Conservation (phyloP, 2,888 invertebrate genomes). For the Timandra comae region DNA sequence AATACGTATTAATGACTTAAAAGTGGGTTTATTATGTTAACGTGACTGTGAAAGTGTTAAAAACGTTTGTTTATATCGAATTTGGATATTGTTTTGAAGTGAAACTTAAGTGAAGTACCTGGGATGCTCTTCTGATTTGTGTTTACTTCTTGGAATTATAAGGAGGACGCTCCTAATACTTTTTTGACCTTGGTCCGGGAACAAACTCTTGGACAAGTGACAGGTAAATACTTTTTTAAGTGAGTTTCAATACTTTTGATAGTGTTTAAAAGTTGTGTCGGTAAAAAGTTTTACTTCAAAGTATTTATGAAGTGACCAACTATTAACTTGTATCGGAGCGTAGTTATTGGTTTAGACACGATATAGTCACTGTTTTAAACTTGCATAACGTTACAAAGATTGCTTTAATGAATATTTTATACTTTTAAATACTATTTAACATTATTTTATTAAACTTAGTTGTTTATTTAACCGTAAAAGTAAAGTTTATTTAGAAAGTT, state of each 20-base stretch:
- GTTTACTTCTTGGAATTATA: constrained; percentile 66
- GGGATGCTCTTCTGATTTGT: constrained; percentile 66
- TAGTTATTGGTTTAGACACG: too few relatives aligned
- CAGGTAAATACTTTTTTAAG: constrained; percentile 42
- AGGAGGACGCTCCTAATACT: constrained; percentile 51
- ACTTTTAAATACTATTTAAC: too few relatives aligned
- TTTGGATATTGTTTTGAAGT: constrained; percentile 70
- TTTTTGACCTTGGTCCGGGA: constrained; percentile 49
- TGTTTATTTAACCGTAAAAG: too few relatives aligned
- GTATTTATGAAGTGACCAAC: constrained; percentile 46
- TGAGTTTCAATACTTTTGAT: constrained; percentile 52
- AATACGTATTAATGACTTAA: constrained; percentile 57
- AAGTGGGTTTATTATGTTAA: constrained; percentile 42
- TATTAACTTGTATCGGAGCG: constrained; percentile 24
- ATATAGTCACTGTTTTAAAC: too few relatives aligned
- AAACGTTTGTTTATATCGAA: constrained; percentile 55
- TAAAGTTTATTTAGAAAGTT: too few relatives aligned
- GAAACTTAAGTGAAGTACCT: constrained; percentile 60
- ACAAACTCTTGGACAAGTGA: constrained; percentile 41
- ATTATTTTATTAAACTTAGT: too few relatives aligned
- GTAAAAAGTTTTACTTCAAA: constrained; percentile 64
- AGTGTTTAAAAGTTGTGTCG: constrained; percentile 55
- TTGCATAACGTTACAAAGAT: too few relatives aligned
- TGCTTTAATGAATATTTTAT: too few relatives aligned
- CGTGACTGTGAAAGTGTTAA: constrained; percentile 34